Conservation (phyloP, 2,113 vertebrate genomes). For the Brachionichthys hirsutus region DNA sequence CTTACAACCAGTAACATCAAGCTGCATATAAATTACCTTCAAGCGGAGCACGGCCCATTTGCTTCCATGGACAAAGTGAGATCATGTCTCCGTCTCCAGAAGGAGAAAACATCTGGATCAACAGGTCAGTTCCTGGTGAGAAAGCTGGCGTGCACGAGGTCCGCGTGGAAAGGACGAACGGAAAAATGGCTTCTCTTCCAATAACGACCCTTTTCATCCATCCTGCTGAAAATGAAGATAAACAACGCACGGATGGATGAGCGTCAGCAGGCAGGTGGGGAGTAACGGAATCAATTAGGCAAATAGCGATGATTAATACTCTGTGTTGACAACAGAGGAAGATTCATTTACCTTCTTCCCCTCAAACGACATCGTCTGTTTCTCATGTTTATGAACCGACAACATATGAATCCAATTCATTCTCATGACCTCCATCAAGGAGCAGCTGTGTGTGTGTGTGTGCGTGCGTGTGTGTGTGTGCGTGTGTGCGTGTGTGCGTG, state of each 20-base stretch:
- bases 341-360: slow-evolving; percentile 52
- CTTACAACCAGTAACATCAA: slow-evolving; percentile 48
- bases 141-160: slow-evolving; percentile 59
- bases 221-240: slow-evolving; percentile 64
- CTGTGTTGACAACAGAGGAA: slow-evolving; percentile 53
- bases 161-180: slow-evolving; percentile 32
- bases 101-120: slow-evolving; percentile 36
- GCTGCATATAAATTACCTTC: slow-evolving; percentile 62
- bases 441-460: not conserved
- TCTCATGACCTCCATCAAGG: slow-evolving; percentile 20
- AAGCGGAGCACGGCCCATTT: slow-evolving; percentile 29
- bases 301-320: slow-evolving; percentile 67
- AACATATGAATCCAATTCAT: slow-evolving; percentile 38
- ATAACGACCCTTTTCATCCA: slow-evolving; percentile 53
- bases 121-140: slow-evolving; percentile 23
- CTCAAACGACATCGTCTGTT: slow-evolving; percentile 51
- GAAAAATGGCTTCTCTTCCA: slow-evolving; percentile 45
- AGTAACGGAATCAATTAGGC: slow-evolving; percentile 74
- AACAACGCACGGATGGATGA: slow-evolving; percentile 55
- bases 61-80: slow-evolving; percentile 39
- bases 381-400: slow-evolving; percentile 49
- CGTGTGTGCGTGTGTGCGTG: not conserved
- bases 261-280: slow-evolving; percentile 58
- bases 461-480: not conserved
- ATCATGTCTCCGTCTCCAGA: slow-evolving; percentile 13